Evolutionary conservation across 2,888 invertebrate species (phyloP), one percentile per base, ranked within the genome.

Genomic region (Brachycybe producta): DNA sequence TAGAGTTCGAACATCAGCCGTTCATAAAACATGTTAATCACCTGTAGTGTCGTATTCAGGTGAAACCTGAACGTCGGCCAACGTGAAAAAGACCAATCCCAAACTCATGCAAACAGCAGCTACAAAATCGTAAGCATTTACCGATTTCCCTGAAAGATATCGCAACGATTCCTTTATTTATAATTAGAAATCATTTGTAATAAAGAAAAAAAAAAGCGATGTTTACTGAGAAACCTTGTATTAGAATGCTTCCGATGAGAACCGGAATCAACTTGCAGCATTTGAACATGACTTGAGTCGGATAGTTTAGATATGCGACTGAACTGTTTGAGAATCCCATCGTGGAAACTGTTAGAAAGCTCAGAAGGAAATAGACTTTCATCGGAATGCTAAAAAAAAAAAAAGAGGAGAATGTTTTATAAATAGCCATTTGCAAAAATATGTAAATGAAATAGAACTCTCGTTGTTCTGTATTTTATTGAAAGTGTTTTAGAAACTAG

Each of bases 211-310:
- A n/a, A 35, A 26, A 24, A 27, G 21, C n/a, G 13, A 28, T n/a
- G 27, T 43, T 13, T 32, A 5, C 15, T 28, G 24, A 26, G 27
- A 2, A 62, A 65, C 73, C 70, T 70, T 94, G 82, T 61, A 95
- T 92, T 43, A 95, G 63, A 57, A 94, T 85, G 58, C 92, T 88
- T 21, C 95, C 95, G 54, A 91, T 78, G 65, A 97, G 77, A 0
- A 95, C 95, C 0, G 95, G 95, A 60, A 95, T 88, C 0, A 95
- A 73, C 67, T 97, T 97, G 67, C 95, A 97, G 65, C 92, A 92
- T 67, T 95, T 95, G 65, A 97, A 97, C 61, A 95, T 94, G 36
- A 95, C 68, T 73, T 92, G 91, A 0, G 94, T 95, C 0, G 95
- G 94, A 67, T 94, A 97, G 68, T 95, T 97, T 11, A 97, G 73